A percentile compares a stretch with the other conserved stretches of the same genome.
phyloP scores from a whole-genome alignment of 2,113 vertebrate genomes.

The Callocephalon fimbriatum region DNA sequence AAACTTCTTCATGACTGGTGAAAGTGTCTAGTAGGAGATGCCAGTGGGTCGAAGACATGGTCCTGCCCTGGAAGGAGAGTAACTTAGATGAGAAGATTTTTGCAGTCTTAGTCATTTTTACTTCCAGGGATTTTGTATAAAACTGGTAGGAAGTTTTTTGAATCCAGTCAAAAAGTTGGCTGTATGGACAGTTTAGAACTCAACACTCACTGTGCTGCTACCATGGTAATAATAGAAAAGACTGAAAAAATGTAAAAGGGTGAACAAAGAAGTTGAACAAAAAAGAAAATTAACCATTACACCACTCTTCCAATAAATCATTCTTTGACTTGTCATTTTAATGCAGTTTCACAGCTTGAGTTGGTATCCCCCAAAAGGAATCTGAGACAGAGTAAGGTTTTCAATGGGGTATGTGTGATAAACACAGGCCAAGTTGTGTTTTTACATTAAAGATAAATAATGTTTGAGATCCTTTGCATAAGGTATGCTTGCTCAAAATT shows the following conservation, averaged over 20 bases:
- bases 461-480: not conserved
- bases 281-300: not conserved
- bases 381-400: not conserved
- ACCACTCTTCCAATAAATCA: not conserved
- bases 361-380: not conserved
- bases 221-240: not conserved
- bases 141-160: not conserved
- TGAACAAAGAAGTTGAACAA: not conserved
- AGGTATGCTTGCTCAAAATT: slow-evolving; percentile 10
- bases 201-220: not conserved
- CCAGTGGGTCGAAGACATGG: not conserved
- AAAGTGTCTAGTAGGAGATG: not conserved
- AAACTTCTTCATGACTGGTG: not conserved
- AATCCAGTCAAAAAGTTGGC: not conserved
- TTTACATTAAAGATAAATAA: not conserved
- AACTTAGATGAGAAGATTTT: not conserved
- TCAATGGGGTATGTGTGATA: not conserved
- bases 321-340: not conserved
- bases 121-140: not conserved
- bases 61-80: not conserved
- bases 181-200: not conserved
- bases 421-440: not conserved
- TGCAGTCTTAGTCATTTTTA: not conserved
- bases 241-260: not conserved
- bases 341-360: not conserved